These are phyloP conservation scores for Noctua janthina DNA, from an alignment of 2,888 invertebrate genomes.

Conservation along the genomic window DNA sequence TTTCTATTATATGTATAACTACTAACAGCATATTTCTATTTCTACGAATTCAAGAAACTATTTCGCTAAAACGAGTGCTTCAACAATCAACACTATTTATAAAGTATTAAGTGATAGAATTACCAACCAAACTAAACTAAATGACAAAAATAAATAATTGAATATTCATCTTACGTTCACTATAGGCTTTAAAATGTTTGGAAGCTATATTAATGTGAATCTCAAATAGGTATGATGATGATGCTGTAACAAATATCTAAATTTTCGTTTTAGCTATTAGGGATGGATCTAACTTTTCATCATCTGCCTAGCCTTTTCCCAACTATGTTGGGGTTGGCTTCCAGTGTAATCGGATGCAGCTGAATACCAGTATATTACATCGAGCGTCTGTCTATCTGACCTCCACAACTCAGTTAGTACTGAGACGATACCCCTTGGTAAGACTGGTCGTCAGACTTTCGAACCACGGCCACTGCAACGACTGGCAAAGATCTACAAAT, in stretches of 20 bases:
- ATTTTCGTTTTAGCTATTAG: not conserved
- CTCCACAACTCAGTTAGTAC: too few species aligned
- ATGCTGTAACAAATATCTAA: not conserved
- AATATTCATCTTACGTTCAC: not conserved
- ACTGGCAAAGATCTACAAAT: too few species aligned
- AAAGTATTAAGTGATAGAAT: constrained; percentile 7
- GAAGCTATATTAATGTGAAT: constrained; percentile 22
- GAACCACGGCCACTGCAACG: too few species aligned
- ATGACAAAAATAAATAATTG: constrained; percentile 9
- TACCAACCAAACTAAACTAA: constrained; percentile 17
- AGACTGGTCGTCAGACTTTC: too few species aligned
- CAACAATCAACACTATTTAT: constrained; percentile 19
- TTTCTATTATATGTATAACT: constrained; percentile 14
- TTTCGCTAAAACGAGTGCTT: constrained; percentile 31
- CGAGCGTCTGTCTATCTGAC: too few species aligned
- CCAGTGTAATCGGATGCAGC: too few species aligned
- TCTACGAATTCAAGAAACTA: constrained; percentile 30
- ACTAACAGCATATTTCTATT: constrained; percentile 34
- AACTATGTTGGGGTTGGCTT: too few species aligned
- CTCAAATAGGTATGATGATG: not conserved
- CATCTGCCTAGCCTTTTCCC: too few species aligned
- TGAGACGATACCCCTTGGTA: too few species aligned
- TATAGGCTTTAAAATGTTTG: not conserved
- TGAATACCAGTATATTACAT: too few species aligned
- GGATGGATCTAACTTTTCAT: not conserved